phyloP scores from a whole-genome alignment of 2,888 invertebrate genomes.

The Polydrusus cervinus region DNA sequence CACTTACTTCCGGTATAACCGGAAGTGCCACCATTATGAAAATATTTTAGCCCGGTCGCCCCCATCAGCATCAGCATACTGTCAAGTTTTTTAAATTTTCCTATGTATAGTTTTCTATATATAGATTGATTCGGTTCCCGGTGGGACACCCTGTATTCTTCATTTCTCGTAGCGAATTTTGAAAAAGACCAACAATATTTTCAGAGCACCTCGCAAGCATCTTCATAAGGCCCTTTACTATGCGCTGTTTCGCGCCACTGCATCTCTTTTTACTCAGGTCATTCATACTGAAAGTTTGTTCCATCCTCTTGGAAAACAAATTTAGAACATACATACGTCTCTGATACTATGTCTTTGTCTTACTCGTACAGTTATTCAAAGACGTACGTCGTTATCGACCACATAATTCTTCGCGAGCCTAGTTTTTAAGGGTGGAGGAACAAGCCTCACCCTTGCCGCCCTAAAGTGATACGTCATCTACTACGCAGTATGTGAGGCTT shows the following conservation, averaged over 20 bases:
- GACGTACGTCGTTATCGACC: neutral
- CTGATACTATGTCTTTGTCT: neutral
- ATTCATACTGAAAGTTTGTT: slow-evolving; percentile 48
- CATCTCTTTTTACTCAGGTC: slow-evolving; percentile 43
- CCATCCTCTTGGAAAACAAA: slow-evolving; percentile 13
- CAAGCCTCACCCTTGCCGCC: slow-evolving; percentile 2
- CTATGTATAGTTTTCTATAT: too few species aligned
- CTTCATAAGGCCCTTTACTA: slow-evolving; percentile 13
- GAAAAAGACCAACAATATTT: neutral
- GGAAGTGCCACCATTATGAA: too few species aligned
- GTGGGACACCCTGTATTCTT: neutral
- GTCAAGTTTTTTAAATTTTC: too few species aligned
- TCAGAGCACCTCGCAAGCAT: neutral
- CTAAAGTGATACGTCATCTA: slow-evolving; percentile 25
- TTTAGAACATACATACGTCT: neutral
- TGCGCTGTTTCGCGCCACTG: slow-evolving; percentile 17
- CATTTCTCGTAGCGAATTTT: neutral
- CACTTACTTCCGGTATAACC: too few species aligned
- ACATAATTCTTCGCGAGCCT: neutral
- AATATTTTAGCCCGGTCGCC: too few species aligned
- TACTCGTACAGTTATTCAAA: neutral
- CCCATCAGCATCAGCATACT: too few species aligned
- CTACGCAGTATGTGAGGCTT: slow-evolving; percentile 17
- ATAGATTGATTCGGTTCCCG: too few species aligned
- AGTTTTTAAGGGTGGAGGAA: neutral